Evolutionary conservation across 1,140 invertebrate genomes (phyloP).

Genomic region (Pectinophora gossypiella): DNA sequence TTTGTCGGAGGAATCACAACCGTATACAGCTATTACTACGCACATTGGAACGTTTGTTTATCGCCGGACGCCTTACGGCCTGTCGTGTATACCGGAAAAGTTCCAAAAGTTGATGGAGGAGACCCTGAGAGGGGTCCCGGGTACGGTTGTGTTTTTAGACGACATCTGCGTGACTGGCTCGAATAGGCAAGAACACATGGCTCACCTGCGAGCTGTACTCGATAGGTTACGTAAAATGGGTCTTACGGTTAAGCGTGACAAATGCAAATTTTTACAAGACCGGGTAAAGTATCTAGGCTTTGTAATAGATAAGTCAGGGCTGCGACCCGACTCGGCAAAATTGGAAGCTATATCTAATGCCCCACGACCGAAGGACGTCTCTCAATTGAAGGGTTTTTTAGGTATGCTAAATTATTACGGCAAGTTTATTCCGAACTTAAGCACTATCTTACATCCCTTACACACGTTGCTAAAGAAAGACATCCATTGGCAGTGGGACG

Average conservation of each 20-base stretch:
- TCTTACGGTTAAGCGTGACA: too few relatives aligned
- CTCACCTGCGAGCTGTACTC: too few relatives aligned
- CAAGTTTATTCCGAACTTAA: conserved; percentile 1
- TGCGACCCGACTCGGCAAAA: neutral
- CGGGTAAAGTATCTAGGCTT: neutral
- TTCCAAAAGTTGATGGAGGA: too few relatives aligned
- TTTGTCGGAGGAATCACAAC: conserved; percentile 15
- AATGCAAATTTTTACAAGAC: too few relatives aligned
- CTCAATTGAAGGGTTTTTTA: neutral
- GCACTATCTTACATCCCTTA: conserved; percentile 1
- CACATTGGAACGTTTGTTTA: conserved; percentile 23
- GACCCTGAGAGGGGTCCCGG: too few relatives aligned
- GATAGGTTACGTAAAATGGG: too few relatives aligned
- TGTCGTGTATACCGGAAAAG: conserved; percentile 12
- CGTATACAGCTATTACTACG: conserved; percentile 17
- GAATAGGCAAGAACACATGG: too few relatives aligned
- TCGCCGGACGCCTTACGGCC: conserved; percentile 18
- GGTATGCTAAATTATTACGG: conserved; percentile 1
- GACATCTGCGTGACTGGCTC: too few relatives aligned
- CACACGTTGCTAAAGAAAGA: conserved; percentile 7
- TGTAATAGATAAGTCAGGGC: neutral
- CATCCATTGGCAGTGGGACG: neutral
- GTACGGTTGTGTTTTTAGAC: too few relatives aligned
- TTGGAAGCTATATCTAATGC: neutral
- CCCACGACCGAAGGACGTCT: neutral